Evolutionary conservation across 2,113 vertebrate species (phyloP), one percentile per base, ranked within the genome.

Genomic region (Microtus ochrogaster): DNA sequence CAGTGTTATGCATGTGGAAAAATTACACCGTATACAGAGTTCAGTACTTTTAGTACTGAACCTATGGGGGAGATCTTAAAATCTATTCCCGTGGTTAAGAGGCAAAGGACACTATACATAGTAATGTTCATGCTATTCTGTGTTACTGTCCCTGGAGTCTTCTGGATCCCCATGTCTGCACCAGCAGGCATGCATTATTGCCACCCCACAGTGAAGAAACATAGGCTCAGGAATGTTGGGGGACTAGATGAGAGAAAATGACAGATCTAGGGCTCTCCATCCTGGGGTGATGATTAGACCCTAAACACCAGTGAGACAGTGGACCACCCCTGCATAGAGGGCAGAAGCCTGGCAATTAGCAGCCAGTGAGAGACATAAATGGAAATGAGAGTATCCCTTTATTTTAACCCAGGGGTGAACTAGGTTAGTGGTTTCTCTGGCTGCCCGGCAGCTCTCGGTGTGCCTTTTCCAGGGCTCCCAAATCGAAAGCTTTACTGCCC

Each of bases 391-490:
- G 5, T 28, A 5, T 26, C 52, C 14, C 36, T 94, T 82, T 66
- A 70, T 74, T 84, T 36, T 83, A 73, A 63, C 6, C 52, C 47
- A 33, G 26, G 26, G 47, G 33, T 52, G 44, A 8, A 8, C 70
- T 85, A 19, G 41, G 65, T 66, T 28, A 19, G 1, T 78, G 17
- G 33, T 33, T 21, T 7, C 33, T 47, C n/a, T 8, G 66, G 52
- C 58, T 89, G 49, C 30, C 0, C 0, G 11, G 12, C 12, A 77
- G 33, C 4, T 28, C 16, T n/a, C 1, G 0, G 30, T 8, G 26
- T 1, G 7, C 30, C 24, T 52, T 30, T 83, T 39, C 39, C 2
- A 30, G 28, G 76, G 12, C 70, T 68, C 44, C 61, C 44, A 68
- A 1, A 0, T 55, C 30, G 11, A 49, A 90, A 58, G 58, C 52